Conservation (phyloP, 2,888 invertebrate species). For the Drosophila pseudotalamancana region DNA sequence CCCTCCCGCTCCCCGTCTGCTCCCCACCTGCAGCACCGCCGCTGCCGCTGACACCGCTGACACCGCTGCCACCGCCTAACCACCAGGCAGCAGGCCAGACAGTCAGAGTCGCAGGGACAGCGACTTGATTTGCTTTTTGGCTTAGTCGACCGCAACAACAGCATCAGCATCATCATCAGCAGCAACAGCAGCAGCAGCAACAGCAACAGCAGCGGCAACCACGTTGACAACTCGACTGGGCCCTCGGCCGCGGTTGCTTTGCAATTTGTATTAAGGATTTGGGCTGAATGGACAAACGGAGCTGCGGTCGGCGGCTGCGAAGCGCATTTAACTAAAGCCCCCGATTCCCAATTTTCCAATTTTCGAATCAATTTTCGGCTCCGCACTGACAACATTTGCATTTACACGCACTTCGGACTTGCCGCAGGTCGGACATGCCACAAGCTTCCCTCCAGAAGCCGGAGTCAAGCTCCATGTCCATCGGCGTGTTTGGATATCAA, state of each 20-base stretch:
- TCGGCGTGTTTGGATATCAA: constrained; percentile 48
- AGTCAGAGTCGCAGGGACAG: constrained; percentile 28
- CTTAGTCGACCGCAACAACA: constrained; percentile 70
- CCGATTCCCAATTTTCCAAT: constrained; percentile 46
- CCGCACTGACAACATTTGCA: constrained; percentile 73
- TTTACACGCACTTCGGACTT: constrained; percentile 76
- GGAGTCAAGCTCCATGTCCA: constrained; percentile 8
- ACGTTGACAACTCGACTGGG: constrained; percentile 43
- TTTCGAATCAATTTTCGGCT: constrained; percentile 71
- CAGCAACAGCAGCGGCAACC: constrained; percentile 35
- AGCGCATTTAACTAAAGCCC: constrained; percentile 63
- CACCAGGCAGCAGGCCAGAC: constrained; percentile 26
- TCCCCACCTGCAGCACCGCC: not conserved
- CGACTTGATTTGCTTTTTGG: constrained; percentile 67
- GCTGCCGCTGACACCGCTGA: too few species aligned
- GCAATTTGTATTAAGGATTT: constrained; percentile 81
- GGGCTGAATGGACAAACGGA: constrained; percentile 46
- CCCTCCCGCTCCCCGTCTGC: not conserved
- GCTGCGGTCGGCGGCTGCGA: constrained; percentile 49
- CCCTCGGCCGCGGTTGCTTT: constrained; percentile 77
- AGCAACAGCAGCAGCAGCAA: constrained; percentile 27
- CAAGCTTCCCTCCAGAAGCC: constrained; percentile 37
- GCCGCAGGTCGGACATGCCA: constrained; percentile 65
- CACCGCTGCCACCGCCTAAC: not conserved
- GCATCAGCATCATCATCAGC: constrained; percentile 26